phyloP scores from a whole-genome alignment of 2,888 invertebrate species.

The Tricholauxania praeusta region DNA sequence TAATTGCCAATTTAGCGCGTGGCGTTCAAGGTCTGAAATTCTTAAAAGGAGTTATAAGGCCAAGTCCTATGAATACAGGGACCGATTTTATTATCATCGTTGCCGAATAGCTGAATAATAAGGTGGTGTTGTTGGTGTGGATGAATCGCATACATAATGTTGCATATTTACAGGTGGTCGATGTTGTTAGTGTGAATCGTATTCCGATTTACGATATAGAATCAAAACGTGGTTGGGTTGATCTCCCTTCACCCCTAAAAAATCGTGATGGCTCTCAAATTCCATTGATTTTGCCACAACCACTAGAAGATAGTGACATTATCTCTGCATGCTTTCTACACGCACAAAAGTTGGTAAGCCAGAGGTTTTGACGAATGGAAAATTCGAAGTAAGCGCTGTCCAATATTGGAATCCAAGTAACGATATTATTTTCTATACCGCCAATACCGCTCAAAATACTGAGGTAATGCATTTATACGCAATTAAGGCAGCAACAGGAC shows the following conservation, averaged over 20 bases:
- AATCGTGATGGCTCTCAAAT: constrained; percentile 77
- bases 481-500: constrained; percentile 71
- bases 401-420: constrained; percentile 77
- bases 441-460: constrained; percentile 81
- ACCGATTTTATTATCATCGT: constrained; percentile 71
- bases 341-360: constrained; percentile 57
- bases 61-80: constrained; percentile 60
- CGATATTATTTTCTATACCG: constrained; percentile 84
- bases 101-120: constrained; percentile 82
- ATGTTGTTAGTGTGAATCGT: constrained; percentile 60
- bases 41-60: constrained; percentile 59
- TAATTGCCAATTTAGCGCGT: constrained; percentile 71
- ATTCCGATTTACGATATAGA: constrained; percentile 56
- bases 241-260: constrained; percentile 77
- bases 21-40: constrained; percentile 55
- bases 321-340: constrained; percentile 73
- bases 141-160: constrained; percentile 89
- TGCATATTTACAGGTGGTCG: constrained; percentile 75
- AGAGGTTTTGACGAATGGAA: constrained; percentile 73
- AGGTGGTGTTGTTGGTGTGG: constrained; percentile 83
- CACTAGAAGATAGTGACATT: constrained; percentile 69
- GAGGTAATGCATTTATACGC: constrained; percentile 86
- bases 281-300: constrained; percentile 79
- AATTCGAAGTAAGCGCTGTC: constrained; percentile 80
- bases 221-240: constrained; percentile 80